These are phyloP conservation scores for Rhinichthys klamathensis DNA, from an alignment of 2,113 vertebrate genomes.

Conservation along the genomic window DNA sequence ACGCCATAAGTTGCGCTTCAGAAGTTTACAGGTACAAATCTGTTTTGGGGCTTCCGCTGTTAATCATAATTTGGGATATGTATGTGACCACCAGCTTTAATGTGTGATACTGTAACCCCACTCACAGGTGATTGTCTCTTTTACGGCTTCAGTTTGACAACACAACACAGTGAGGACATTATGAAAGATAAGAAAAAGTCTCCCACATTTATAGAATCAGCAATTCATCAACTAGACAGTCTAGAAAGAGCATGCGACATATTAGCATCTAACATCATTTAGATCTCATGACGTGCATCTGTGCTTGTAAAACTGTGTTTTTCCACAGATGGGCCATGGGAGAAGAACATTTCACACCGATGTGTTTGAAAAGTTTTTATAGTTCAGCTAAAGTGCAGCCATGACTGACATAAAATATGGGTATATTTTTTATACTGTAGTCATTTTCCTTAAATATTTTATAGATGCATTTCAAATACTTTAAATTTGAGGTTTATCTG, in stretches of 20 bases:
- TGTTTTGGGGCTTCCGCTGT: too few species aligned
- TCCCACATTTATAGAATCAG: background rate
- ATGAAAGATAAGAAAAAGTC: conserved; percentile 33
- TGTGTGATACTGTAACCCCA: background rate
- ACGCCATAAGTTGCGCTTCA: too few species aligned
- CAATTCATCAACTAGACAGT: conserved; percentile 18
- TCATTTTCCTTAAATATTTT: background rate
- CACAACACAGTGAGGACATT: background rate
- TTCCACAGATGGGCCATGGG: background rate
- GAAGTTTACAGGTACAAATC: too few species aligned
- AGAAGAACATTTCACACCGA: background rate
- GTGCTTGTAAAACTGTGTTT: conserved; percentile 4
- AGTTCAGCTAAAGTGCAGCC: background rate
- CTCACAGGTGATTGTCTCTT: conserved; percentile 21
- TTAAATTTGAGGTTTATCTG: background rate
- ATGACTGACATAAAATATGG: background rate
- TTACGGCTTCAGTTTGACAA: conserved; percentile 7
- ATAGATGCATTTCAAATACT: background rate
- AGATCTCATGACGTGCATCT: background rate
- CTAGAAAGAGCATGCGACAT: background rate
- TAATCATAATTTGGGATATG: too few species aligned
- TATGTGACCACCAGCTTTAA: background rate
- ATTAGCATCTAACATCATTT: background rate
- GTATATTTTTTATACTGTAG: background rate
- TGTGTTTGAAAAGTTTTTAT: background rate